Evolutionary conservation across 2,113 vertebrate species (phyloP).

Genomic region (Chinchilla lanigera): DNA sequence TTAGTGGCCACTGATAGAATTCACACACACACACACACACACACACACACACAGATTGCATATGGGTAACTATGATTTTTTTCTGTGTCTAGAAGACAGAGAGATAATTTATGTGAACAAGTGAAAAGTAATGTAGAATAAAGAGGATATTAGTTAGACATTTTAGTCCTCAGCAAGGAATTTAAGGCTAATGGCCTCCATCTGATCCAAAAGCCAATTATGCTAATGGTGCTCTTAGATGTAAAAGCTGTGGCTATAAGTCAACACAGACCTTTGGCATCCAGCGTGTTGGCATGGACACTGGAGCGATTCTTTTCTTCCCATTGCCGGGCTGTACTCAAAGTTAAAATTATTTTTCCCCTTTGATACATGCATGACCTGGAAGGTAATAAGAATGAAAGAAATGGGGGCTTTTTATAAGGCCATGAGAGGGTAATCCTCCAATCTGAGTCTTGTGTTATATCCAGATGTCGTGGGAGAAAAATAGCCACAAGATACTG

Average conservation of each 20-base stretch:
- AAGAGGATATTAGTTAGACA: conserved; percentile 78
- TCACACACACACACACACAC: not conserved
- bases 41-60: not conserved
- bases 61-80: conserved; percentile 1
- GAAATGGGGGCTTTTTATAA: not conserved
- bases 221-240: conserved; percentile 81
- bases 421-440: not conserved
- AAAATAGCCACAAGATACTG: not conserved
- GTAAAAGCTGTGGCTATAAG: conserved; percentile 73
- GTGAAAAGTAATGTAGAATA: conserved; percentile 60
- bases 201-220: conserved; percentile 84
- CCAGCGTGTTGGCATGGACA: conserved; percentile 61
- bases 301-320: conserved; percentile 53
- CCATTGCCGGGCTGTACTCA: not conserved
- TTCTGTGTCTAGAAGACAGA: conserved; percentile 61
- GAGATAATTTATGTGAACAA: conserved; percentile 72
- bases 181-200: conserved; percentile 83
- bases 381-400: not conserved
- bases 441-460: not conserved
- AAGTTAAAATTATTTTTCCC: conserved; percentile 62
- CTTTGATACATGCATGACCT: conserved; percentile 8
- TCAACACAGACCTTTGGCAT: conserved; percentile 67
- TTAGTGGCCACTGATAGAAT: not conserved
- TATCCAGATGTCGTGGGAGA: not conserved
- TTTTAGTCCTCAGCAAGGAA: conserved; percentile 77